Conservation (phyloP, 2,888 invertebrate genomes). For the Synanthedon tipuliformis region DNA sequence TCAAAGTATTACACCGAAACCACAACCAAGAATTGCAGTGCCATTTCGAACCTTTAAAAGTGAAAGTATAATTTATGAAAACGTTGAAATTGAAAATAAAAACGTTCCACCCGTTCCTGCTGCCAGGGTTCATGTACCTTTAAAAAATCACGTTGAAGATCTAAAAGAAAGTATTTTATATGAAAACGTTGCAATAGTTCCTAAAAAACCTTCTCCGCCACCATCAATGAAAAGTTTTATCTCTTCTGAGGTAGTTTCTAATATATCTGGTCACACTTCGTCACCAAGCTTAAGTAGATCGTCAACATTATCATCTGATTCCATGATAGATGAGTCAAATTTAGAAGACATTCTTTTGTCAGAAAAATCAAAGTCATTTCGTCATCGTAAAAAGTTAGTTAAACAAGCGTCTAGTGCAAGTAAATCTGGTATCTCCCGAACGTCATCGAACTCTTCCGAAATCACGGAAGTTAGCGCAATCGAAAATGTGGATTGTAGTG, state of each 20-base stretch:
- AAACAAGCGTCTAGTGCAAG: slow-evolving; percentile 15
- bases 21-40: slow-evolving; percentile 38
- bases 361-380: slow-evolving; percentile 59
- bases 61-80: slow-evolving; percentile 46
- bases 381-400: slow-evolving; percentile 24
- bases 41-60: slow-evolving; percentile 11
- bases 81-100: slow-evolving; percentile 28
- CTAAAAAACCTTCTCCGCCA: slow-evolving; percentile 23
- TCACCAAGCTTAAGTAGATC: slow-evolving; percentile 37
- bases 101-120: slow-evolving; percentile 42
- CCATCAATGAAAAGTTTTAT: slow-evolving; percentile 24
- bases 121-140: slow-evolving; percentile 40
- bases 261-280: slow-evolving; percentile 17
- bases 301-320: slow-evolving; percentile 52
- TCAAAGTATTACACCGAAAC: slow-evolving; percentile 27
- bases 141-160: slow-evolving; percentile 25
- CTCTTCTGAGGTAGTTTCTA: slow-evolving; percentile 16
- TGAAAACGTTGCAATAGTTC: slow-evolving; percentile 41
- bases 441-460: slow-evolving; percentile 42
- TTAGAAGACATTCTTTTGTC: slow-evolving; percentile 60
- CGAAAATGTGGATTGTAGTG: slow-evolving; percentile 60
- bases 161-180: slow-evolving; percentile 33
- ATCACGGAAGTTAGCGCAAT: slow-evolving; percentile 55
- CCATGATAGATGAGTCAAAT: slow-evolving; percentile 56
- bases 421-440: slow-evolving; percentile 33